Base-by-base conservation (phyloP, 2,888 invertebrate species). In the Ochropleura leucogaster region DNA sequence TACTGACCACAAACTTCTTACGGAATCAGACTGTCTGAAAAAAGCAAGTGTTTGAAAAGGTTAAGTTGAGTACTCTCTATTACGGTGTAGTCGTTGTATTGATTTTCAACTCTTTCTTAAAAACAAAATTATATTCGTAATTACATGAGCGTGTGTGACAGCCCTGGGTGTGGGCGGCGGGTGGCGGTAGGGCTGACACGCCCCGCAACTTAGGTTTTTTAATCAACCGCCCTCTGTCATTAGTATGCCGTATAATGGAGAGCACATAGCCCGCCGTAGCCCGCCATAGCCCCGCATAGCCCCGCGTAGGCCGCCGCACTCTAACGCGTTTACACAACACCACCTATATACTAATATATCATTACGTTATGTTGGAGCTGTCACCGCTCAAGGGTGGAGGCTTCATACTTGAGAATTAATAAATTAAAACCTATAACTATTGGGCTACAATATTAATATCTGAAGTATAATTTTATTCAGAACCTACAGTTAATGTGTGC, bases 201-300 rank as follows among this genome's bases (percentile, higher is more conserved):
- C 93, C 94, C 93, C 91, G 85, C 92, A 90, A 93, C 94, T 94
- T 93, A 93, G 92, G 93, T 94, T 95, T 95, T 95, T 95, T 95
- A 95, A 95, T 95, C 95, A 95, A 94, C 92, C 94, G 94, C 94
- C 94, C 93, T 92, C 92, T 94, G 93, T 95, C 95, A 95, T 96
- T 96, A 96, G 94, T 95, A 94, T 93, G 90, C 93, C 86, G 95
- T 89, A 94, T 95, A 95, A 95, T 95, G 95, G 93, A 93, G 93
- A 79, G 79, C 77, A 80, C 82, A 82, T 81, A 83, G 81, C 59
- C 74, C 64, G 59, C 59, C 74, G 57, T 59, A 70, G 65, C 75
- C 72, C 68, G 68, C 70, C 10, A 47, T 40, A 20, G 64, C 46
- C 64, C 42, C n/a, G 10, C 46, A n/a, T 63, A 63, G 63, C 63